phyloP scores from a whole-genome alignment of 2,113 vertebrate species.

The Haemorhous mexicanus region DNA sequence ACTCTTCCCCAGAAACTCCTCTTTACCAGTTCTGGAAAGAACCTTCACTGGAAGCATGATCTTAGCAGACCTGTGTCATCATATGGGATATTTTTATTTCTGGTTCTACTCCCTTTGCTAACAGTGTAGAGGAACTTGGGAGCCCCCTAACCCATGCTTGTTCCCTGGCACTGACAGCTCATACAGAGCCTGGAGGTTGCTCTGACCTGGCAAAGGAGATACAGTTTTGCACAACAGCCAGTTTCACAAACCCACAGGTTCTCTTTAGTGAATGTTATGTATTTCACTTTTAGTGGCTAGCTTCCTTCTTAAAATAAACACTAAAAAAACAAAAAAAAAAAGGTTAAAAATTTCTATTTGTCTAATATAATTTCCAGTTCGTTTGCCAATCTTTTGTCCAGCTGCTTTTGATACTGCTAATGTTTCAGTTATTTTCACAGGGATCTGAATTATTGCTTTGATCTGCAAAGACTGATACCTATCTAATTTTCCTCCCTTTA shows the following conservation, averaged over 20 bases:
- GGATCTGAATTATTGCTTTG: conserved; percentile 24
- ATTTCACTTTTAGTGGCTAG: background rate
- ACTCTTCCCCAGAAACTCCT: background rate
- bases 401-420: background rate
- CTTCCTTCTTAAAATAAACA: background rate
- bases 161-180: background rate
- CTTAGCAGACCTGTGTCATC: background rate
- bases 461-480: conserved; percentile 26
- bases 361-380: background rate
- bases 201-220: background rate
- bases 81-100: background rate
- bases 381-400: background rate
- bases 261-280: background rate
- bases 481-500: conserved; percentile 46
- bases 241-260: background rate
- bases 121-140: background rate
- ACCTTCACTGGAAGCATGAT: background rate
- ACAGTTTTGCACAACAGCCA: background rate
- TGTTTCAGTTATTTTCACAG: conserved; percentile 39
- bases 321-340: background rate
- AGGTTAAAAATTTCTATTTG: background rate
- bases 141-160: background rate
- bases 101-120: background rate
- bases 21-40: background rate
- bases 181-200: background rate